Conservation (phyloP, 2,113 vertebrate species). For the Apteryx owenii region DNA sequence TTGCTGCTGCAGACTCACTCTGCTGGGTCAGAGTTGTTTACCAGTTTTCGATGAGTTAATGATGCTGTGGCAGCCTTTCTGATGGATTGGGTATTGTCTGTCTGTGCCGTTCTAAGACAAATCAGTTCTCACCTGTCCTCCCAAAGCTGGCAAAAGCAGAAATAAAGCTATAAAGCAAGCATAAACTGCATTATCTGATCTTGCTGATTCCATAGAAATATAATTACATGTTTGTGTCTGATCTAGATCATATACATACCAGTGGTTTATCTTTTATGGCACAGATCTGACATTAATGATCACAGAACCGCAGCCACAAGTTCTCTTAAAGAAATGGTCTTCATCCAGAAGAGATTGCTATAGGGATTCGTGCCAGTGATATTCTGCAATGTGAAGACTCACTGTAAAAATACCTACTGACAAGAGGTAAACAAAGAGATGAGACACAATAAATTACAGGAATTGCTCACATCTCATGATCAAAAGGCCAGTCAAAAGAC, state of each 20-base stretch:
- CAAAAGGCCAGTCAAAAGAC: not conserved
- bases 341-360: not conserved
- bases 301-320: accelerated
- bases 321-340: not conserved
- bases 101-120: not conserved
- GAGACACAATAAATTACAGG: not conserved
- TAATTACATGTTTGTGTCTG: not conserved
- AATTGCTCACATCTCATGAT: not conserved
- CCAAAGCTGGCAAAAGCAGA: not conserved
- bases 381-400: not conserved
- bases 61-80: not conserved
- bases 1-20: not conserved
- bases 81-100: not conserved
- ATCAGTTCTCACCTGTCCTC: not conserved
- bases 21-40: not conserved
- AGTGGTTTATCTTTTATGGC: not conserved
- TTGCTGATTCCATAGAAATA: not conserved
- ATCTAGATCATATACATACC: not conserved
- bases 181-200: not conserved
- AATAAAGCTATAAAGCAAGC: not conserved
- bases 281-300: not conserved
- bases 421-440: not conserved
- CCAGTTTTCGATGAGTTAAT: not conserved
- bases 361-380: not conserved
- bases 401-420: not conserved